phyloP scores from a whole-genome alignment of 2,113 vertebrate genomes.

The Trematomus loennbergii region DNA sequence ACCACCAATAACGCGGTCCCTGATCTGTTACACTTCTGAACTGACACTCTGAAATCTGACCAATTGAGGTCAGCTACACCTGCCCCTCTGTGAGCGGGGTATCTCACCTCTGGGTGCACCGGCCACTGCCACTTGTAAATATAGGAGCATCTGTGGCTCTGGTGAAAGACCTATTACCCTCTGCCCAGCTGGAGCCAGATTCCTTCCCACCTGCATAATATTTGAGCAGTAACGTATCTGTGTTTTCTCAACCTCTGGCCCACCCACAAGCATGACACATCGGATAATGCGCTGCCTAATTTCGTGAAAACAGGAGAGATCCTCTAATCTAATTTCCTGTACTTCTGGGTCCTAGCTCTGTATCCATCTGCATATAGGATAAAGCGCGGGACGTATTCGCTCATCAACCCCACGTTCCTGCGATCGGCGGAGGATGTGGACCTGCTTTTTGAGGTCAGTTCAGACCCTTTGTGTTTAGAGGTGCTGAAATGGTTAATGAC shows the following conservation, averaged over 20 bases:
- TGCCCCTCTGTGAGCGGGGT: background rate
- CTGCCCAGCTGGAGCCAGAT: conserved; percentile 34
- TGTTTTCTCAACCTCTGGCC: conserved; percentile 54
- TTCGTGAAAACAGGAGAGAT: conserved; percentile 2
- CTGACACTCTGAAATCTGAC: conserved; percentile 36
- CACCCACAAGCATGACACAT: conserved; percentile 9
- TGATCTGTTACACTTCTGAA: conserved; percentile 19
- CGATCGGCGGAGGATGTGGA: conserved; percentile 88
- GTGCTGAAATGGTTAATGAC: background rate
- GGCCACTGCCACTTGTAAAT: conserved; percentile 15
- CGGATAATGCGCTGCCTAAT: conserved; percentile 15
- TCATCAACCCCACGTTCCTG: conserved; percentile 89
- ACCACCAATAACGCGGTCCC: conserved; percentile 14
- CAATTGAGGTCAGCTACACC: conserved; percentile 32
- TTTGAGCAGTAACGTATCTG: conserved; percentile 65
- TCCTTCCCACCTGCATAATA: conserved; percentile 43
- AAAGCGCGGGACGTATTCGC: conserved; percentile 83
- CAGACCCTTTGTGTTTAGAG: background rate
- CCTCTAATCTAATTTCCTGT: conserved; percentile 56
- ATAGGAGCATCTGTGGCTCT: conserved; percentile 19
- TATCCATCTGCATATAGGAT: conserved; percentile 89
- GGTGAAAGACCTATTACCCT: conserved; percentile 55
- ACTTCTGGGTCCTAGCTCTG: conserved; percentile 80
- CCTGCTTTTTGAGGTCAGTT: conserved; percentile 91
- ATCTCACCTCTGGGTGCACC: conserved; percentile 28